These are phyloP conservation scores for Amphipoea oculea DNA, from an alignment of 2,888 invertebrate species.

Conservation along the genomic window DNA sequence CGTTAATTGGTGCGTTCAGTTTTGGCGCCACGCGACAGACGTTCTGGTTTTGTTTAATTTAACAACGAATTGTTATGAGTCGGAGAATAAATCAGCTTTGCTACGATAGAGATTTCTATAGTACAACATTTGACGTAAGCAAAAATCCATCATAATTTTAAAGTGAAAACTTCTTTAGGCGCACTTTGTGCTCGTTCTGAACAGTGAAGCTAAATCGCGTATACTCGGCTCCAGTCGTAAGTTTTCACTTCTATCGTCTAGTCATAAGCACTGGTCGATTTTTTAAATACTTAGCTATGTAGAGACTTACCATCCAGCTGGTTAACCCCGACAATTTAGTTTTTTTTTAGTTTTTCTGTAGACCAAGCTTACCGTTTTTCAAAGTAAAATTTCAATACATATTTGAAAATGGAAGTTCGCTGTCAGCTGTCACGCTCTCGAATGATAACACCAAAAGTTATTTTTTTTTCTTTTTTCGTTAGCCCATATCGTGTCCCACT, in stretches of 20 bases:
- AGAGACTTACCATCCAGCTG: neutral
- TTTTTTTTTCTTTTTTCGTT: too few species aligned
- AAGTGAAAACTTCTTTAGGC: neutral
- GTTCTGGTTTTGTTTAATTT: conserved; percentile 24
- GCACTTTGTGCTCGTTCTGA: neutral
- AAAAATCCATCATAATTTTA: neutral
- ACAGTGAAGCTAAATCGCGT: neutral
- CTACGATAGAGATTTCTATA: neutral
- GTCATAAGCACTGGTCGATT: neutral
- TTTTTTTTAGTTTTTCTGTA: neutral
- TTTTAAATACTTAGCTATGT: neutral
- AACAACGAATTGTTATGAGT: neutral
- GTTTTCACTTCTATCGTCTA: neutral
- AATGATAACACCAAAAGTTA: conserved; percentile 1
- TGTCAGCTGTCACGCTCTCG: neutral
- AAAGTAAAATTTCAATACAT: neutral
- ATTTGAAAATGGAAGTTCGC: conserved; percentile 10
- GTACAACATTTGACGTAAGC: neutral
- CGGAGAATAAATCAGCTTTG: neutral
- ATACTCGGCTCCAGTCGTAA: neutral
- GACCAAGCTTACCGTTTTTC: neutral
- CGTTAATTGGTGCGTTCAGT: conserved; percentile 64
- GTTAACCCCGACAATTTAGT: neutral
- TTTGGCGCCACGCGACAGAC: conserved; percentile 66
- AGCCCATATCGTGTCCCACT: too few species aligned